phyloP scores from a whole-genome alignment of 2,113 vertebrate species.

The Protobothrops flavoviridis region DNA sequence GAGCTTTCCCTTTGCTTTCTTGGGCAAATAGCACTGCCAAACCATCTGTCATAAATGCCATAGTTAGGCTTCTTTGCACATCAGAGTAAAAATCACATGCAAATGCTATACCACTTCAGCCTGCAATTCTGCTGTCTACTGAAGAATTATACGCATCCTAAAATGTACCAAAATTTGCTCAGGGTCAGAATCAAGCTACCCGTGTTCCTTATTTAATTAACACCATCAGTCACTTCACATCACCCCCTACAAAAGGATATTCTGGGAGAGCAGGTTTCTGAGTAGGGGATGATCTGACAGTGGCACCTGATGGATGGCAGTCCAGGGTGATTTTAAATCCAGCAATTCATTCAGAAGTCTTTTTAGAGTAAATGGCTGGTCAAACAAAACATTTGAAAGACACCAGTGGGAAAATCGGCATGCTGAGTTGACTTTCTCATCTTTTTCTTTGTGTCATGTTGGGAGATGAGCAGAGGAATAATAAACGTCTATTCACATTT shows the following conservation, averaged over 20 bases:
- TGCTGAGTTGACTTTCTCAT: neutral
- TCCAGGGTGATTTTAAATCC: constrained; percentile 21
- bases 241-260: constrained; percentile 6
- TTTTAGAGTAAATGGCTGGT: constrained; percentile 8
- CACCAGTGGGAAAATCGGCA: neutral
- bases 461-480: neutral
- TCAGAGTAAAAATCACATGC: neutral
- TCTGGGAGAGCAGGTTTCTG: constrained; percentile 7
- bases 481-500: neutral
- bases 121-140: neutral
- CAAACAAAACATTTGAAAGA: constrained; percentile 22
- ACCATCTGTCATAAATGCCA: neutral
- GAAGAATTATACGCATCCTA: neutral
- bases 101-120: neutral
- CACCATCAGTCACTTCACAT: constrained; percentile 15
- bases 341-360: constrained; percentile 23
- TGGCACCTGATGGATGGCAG: constrained; percentile 18
- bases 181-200: neutral
- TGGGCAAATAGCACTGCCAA: neutral
- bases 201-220: neutral
- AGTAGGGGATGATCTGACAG: constrained; percentile 15
- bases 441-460: neutral
- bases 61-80: neutral
- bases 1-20: neutral
- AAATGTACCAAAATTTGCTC: constrained; percentile 7